Base-by-base conservation (phyloP, 2,113 vertebrate genomes). In the Piaya cayana region DNA sequence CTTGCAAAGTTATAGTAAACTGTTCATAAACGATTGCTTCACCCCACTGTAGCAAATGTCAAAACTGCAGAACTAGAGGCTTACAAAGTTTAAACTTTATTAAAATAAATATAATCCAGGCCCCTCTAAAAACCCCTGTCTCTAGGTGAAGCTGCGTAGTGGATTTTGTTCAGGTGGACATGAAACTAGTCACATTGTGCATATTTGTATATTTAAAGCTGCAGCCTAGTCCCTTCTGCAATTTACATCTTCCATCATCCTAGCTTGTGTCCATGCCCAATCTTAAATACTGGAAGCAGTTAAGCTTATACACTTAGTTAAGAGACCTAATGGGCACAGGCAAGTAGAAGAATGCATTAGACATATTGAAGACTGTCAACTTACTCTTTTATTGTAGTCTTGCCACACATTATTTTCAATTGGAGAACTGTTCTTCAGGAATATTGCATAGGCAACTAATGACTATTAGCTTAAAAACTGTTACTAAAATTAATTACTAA, bases 401-500 rank as follows among this genome's bases (percentile, higher is more conserved):
- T 75, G 25, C 4, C 15, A 72, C 29, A 30, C 8, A 49, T 47
- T 53, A 8, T 58, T 62, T 69, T 55, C 43, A 47, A 37, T 4
- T 75, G 79, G 4, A 88, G 49, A 79, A 71, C 5, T 26, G 16
- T 14, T 91, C 30, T 81, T 78, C 56, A 84, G 62, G 92, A 87
- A 55, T 74, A 85, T n/a, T 43, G 42, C 27, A 32, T 1, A 59
- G 6, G 19, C 37, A 77, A 88, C 27, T 65, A 85, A 70, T 47
- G 15, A 67, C 11, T 59, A 14, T 43, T 55, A 80, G 26, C 23
- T 72, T 67, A 47, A 77, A 93, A 90, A 27, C 12, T 6, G 55
- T 47, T 85, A 77, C 82, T 94, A 74, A 50, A 67, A 88, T 74
- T 70, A 78, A 74, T 78, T 92, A 87, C 56, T 75, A 92, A 82